Evolutionary conservation across 2,113 vertebrate species (phyloP), one percentile per base, ranked within the genome.

Genomic region (Atherinomorus stipes): DNA sequence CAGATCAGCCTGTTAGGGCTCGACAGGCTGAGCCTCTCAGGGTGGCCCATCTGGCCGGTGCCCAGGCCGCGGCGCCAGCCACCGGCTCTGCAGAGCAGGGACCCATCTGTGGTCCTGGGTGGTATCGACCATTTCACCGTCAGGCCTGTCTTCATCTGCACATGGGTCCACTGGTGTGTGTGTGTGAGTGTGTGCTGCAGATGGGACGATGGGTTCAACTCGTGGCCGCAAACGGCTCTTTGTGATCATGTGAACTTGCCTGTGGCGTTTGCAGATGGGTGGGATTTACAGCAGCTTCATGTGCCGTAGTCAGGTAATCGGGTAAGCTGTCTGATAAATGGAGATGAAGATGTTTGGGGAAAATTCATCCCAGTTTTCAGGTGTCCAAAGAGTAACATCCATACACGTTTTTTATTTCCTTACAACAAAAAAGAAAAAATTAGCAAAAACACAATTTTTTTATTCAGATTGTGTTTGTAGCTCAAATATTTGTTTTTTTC

Each of bases 11-110:
- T 89, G 83, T 76, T 85, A 85, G 87, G 87, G 64, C 67, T 77
- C 21, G 85, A 74, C 78, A 77, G 79, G 53, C 88, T 79, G 67
- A 78, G 85, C 80, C 66, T 56, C 70, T 85, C 86, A 85, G 87
- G 90, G 89, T 90, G 91, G 90, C 90, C 91, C 91, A 92, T 91
- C 91, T 92, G 91, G 85, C 82, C 76, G 38, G 65, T 0, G 53
- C 65, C 85, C 84, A 78, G 84, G 61, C 59, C 37, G 11, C 11
- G 56, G 85, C 74, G 78, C 88, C 88, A 86, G 83, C 75, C 80
- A 66, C 75, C 4, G n/a, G 69, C 82, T 83, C 84, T 69, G 19
- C 82, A 58, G 84, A 56, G 61, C 74, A 5, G 69, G 79, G 83
- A 85, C 86, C 85, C 89, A 90, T 92, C 90, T 92, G 90, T 78